Percentiles rank a stretch among this genome's conserved stretches.
Evolutionary conservation across 2,113 vertebrate genomes (phyloP).

Genomic region (Psephotus haematonotus): DNA sequence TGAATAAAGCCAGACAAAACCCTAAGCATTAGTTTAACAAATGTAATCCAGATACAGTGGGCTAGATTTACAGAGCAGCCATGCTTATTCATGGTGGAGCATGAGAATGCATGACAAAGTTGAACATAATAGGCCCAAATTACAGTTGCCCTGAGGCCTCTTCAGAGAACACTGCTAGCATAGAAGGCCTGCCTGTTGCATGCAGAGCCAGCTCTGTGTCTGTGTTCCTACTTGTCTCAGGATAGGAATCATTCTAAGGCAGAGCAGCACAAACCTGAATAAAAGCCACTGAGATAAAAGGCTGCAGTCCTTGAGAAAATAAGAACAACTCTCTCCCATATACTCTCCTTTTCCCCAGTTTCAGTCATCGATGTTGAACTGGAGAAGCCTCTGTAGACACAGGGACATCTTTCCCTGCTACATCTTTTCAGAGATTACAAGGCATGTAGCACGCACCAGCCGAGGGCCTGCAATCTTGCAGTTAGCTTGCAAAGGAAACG

Average conservation of each 20-base stretch:
- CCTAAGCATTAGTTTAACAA: conserved; percentile 59
- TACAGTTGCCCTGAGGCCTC: neutral
- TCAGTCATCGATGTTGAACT: neutral
- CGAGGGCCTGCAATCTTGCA: neutral
- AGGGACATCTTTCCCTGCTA: neutral
- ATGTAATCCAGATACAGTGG: conserved; percentile 58
- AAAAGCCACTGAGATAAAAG: neutral
- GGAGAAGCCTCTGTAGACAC: neutral
- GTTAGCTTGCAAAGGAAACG: neutral
- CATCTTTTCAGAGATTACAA: neutral
- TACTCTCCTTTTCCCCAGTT: neutral
- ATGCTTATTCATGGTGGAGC: neutral
- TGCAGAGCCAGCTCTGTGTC: neutral
- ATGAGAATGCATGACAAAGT: neutral
- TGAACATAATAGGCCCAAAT: neutral
- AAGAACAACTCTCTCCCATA: neutral
- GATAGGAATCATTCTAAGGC: neutral
- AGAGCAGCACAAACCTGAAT: neutral
- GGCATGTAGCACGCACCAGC: neutral
- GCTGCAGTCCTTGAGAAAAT: neutral
- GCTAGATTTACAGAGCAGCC: neutral
- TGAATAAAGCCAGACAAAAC: conserved; percentile 55
- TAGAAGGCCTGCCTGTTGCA: neutral
- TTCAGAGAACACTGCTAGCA: neutral
- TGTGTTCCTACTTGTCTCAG: neutral